A percentile compares a stretch with the other conserved stretches of the same genome.
Evolutionary conservation across 2,888 invertebrate species (phyloP).

Genomic region (Poecilobothrus nobilitatus): DNA sequence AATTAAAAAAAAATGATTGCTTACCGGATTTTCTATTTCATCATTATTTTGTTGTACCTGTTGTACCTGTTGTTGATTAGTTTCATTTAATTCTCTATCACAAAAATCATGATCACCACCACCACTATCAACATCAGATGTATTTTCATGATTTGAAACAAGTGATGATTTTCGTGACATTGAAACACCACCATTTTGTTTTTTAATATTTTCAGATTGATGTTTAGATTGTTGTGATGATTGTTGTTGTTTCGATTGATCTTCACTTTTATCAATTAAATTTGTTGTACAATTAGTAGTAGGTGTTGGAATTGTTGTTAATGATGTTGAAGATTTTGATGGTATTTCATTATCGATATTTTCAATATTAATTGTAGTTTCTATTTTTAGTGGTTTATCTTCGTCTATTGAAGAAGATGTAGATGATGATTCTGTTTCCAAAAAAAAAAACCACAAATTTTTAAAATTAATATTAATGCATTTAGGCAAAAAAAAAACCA

Average conservation of each 20-base stretch:
- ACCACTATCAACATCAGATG: conserved; percentile 1
- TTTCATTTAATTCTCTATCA: background rate
- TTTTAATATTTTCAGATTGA: background rate
- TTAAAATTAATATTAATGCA: too few relatives aligned
- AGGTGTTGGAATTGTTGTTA: background rate
- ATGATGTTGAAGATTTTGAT: background rate
- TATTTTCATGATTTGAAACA: background rate
- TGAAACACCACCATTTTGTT: background rate
- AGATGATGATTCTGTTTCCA: too few relatives aligned
- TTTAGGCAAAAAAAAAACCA: too few relatives aligned
- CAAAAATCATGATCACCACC: background rate
- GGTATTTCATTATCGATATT: background rate
- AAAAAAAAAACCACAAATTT: too few relatives aligned
- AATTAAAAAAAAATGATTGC: background rate
- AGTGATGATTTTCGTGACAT: background rate
- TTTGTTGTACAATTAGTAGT: background rate
- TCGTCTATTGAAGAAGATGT: too few relatives aligned
- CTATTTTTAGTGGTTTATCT: too few relatives aligned
- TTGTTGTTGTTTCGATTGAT: background rate
- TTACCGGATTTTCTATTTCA: background rate
- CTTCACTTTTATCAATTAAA: too few relatives aligned
- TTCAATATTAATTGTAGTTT: background rate
- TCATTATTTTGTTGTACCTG: background rate
- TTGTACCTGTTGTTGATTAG: background rate
- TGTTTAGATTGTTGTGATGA: background rate